A percentile compares a stretch with the other conserved stretches of the same genome.
phyloP scores from a whole-genome alignment of 1,140 invertebrate species.

The Drosophila miranda region DNA sequence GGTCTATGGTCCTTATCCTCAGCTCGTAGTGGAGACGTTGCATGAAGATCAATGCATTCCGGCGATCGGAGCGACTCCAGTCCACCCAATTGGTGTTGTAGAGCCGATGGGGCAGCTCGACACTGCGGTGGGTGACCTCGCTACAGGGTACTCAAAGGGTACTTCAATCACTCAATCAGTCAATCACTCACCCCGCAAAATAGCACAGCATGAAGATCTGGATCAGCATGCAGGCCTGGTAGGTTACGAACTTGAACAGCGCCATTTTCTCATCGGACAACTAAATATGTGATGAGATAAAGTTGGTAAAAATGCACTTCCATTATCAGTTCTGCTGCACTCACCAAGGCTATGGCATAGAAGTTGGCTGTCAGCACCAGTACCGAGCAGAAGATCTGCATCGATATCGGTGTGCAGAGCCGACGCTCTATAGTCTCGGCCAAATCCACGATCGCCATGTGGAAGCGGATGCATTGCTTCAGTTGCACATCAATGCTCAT shows the following conservation, averaged over 20 bases:
- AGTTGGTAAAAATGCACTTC: background rate
- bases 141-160: background rate
- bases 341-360: conserved; percentile 67
- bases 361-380: conserved; percentile 74
- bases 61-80: conserved; percentile 47
- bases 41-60: conserved; percentile 64
- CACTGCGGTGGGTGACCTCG: conserved; percentile 58
- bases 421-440: conserved; percentile 42
- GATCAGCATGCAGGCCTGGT: conserved; percentile 65
- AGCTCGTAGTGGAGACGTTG: conserved; percentile 55
- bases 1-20: conserved; percentile 63
- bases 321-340: conserved; percentile 4
- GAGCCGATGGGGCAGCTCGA: conserved; percentile 46
- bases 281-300: conserved; percentile 11
- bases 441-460: conserved; percentile 48
- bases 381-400: conserved; percentile 67
- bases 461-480: conserved; percentile 51
- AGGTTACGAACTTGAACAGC: conserved; percentile 54
- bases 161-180: background rate
- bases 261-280: conserved; percentile 46
- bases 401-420: conserved; percentile 63
- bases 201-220: conserved; percentile 76
- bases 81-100: conserved; percentile 65
- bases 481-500: conserved; percentile 30
- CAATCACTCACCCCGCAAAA: conserved; percentile 52